phyloP scores from a whole-genome alignment of 2,888 invertebrate species.

The Buathra laborator region DNA sequence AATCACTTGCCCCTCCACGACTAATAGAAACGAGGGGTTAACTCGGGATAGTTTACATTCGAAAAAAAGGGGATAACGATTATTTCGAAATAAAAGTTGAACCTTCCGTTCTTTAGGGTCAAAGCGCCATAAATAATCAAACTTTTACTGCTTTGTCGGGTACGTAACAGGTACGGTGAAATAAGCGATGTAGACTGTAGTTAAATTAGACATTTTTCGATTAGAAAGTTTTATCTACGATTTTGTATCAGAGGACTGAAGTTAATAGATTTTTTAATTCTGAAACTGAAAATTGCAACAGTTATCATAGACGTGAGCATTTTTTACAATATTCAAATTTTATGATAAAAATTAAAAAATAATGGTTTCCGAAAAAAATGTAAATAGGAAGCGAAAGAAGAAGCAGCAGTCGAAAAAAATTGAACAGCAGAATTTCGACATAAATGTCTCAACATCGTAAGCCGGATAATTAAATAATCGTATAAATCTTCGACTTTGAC shows the following conservation, averaged over 20 bases:
- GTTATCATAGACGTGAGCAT: too few species aligned
- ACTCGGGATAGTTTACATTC: conserved; percentile 1
- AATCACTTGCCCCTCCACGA: conserved; percentile 12
- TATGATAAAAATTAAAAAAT: too few species aligned
- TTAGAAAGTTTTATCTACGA: too few species aligned
- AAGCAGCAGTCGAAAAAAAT: not conserved
- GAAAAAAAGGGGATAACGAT: not conserved
- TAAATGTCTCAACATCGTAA: not conserved
- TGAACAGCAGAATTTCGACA: not conserved
- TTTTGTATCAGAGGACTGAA: too few species aligned
- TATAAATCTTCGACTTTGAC: not conserved
- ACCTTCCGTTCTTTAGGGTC: not conserved
- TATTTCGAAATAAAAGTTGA: not conserved
- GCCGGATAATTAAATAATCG: not conserved
- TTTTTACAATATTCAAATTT: too few species aligned
- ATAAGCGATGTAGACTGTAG: not conserved
- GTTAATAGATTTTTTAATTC: too few species aligned
- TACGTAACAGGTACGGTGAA: not conserved
- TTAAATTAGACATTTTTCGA: not conserved
- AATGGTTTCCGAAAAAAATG: too few species aligned
- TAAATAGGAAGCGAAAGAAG: not conserved
- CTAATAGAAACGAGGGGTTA: not conserved
- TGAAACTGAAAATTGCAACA: too few species aligned
- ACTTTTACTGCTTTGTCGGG: not conserved
- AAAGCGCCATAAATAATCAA: not conserved